phyloP scores from a whole-genome alignment of 2,113 vertebrate species.

The Vulpes lagopus region DNA sequence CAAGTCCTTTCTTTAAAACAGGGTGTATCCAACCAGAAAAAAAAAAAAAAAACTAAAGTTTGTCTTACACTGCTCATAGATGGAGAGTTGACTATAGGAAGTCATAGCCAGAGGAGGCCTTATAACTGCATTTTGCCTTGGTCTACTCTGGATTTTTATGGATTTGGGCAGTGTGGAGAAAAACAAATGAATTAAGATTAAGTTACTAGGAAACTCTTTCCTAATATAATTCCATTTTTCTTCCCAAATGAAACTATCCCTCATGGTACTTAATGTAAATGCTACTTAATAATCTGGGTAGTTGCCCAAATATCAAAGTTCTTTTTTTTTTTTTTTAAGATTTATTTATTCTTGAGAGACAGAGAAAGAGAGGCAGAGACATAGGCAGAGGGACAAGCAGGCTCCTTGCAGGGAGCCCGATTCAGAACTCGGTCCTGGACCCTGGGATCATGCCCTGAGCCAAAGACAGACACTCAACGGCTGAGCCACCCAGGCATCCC shows the following conservation, averaged over 20 bases:
- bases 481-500: too few species aligned
- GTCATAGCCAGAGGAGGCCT: not conserved
- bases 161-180: not conserved
- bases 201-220: not conserved
- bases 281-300: not conserved
- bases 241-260: not conserved
- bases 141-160: not conserved
- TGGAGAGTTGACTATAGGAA: not conserved
- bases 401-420: too few species aligned
- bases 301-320: not conserved
- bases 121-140: not conserved
- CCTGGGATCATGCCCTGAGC: too few species aligned
- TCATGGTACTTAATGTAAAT: not conserved
- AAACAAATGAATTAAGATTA: not conserved
- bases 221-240: conserved; percentile 37
- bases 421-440: too few species aligned
- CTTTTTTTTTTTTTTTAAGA: not conserved
- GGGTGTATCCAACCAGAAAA: not conserved
- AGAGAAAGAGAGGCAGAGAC: too few species aligned
- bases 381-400: too few species aligned
- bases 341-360: not conserved
- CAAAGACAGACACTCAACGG: too few species aligned
- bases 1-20: conserved; percentile 31
- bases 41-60: not conserved
- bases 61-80: not conserved